Conservation (phyloP, 2,797 vertebrate species). For the Notoglanidium macrostoma region DNA sequence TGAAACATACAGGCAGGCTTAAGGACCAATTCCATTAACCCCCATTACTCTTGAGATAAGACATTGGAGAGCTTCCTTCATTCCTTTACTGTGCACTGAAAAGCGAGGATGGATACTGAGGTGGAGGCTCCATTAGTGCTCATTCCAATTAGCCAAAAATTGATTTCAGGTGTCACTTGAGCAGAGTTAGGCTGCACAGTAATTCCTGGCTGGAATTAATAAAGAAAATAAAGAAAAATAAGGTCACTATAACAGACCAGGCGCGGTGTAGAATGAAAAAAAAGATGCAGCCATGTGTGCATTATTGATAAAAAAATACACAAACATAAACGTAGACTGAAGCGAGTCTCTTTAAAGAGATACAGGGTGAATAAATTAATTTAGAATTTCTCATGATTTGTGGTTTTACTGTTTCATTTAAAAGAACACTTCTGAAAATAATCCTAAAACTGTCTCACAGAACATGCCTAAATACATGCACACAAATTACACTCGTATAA, state of each 20-base stretch:
- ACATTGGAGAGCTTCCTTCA: slow-evolving; percentile 28
- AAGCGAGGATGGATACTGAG: slow-evolving; percentile 41
- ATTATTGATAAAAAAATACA: slow-evolving; percentile 62
- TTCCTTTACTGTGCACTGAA: slow-evolving; percentile 35
- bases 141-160: slow-evolving; percentile 68
- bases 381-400: not conserved
- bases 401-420: not conserved
- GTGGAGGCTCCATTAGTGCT: slow-evolving; percentile 52
- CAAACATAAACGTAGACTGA: slow-evolving; percentile 8
- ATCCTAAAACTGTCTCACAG: not conserved
- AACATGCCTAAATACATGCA: not conserved
- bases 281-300: slow-evolving; percentile 49
- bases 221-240: slow-evolving; percentile 58
- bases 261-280: slow-evolving; percentile 42
- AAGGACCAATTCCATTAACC: slow-evolving; percentile 37
- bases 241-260: slow-evolving; percentile 31
- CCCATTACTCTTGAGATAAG: slow-evolving; percentile 26
- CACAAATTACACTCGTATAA: not conserved
- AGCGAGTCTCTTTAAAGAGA: not conserved
- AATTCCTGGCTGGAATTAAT: slow-evolving; percentile 62
- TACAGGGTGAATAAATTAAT: not conserved
- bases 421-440: not conserved
- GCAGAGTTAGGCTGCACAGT: slow-evolving; percentile 60
- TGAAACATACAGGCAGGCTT: slow-evolving; percentile 14
- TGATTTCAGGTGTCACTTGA: slow-evolving; percentile 64